phyloP scores from a whole-genome alignment of 1,140 invertebrate genomes.

The Brachystomella parvula region DNA sequence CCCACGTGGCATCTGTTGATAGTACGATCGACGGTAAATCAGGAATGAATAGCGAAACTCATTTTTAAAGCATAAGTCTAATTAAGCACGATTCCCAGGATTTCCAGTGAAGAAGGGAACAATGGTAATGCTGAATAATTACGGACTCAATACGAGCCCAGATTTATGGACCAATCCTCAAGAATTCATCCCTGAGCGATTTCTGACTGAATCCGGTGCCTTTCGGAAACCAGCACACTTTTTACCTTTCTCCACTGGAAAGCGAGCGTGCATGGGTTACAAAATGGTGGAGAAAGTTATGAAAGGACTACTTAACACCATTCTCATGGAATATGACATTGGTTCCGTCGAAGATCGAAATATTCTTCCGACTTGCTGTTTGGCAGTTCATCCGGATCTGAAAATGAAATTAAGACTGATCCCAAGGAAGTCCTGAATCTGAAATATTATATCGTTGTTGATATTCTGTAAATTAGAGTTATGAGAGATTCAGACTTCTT shows the following conservation, averaged over 20 bases:
- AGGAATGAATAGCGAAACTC: no score
- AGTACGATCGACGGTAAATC: constrained; percentile 56
- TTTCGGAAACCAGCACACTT: constrained; percentile 54
- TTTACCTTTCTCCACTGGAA: constrained; percentile 78
- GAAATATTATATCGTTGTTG: background rate
- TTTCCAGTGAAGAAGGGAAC: constrained; percentile 70
- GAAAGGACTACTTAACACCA: constrained; percentile 15
- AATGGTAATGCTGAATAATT: constrained; percentile 80
- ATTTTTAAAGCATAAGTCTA: background rate
- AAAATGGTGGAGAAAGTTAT: constrained; percentile 55
- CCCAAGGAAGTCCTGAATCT: constrained; percentile 9
- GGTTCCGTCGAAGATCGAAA: constrained; percentile 2
- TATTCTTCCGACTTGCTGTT: constrained; percentile 27
- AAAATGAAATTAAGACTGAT: constrained; percentile 23
- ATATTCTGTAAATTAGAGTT: no score
- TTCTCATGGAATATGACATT: constrained; percentile 27
- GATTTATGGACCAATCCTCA: constrained; percentile 65
- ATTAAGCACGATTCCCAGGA: constrained; percentile 41
- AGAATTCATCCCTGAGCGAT: constrained; percentile 64
- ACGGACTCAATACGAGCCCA: constrained; percentile 68
- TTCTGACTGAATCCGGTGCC: constrained; percentile 46
- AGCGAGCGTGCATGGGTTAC: constrained; percentile 81
- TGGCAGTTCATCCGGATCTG: constrained; percentile 30
- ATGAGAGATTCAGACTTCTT: no score
- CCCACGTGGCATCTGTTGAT: constrained; percentile 74